Evolutionary conservation across 1,140 invertebrate genomes (phyloP), one percentile per base, ranked within the genome.

Genomic region (Ceratitis capitata): DNA sequence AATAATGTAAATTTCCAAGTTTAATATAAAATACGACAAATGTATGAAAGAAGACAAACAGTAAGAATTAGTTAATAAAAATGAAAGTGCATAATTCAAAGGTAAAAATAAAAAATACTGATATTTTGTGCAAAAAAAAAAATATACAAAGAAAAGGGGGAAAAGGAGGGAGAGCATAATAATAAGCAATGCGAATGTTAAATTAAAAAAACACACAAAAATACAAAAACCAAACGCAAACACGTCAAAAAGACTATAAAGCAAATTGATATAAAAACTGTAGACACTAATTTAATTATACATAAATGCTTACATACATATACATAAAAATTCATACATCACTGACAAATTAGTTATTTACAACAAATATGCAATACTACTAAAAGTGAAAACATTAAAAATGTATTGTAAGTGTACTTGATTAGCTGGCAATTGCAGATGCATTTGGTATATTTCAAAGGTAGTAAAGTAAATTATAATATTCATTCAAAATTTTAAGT

Each of bases 41-140:
- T 4, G 61, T 35, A 45, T 45, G 23, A 78, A 23, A n/a, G 29
- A 32, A n/a, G 26, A 78, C 45, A 78, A 35, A 45, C 10, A 78
- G 23, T 47, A 12, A 78, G 9, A 78, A n/a, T 23, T 78, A 78
- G 61, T 69, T 69, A 78, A 78, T 45, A 78, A 19, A 78, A 78
- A 45, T 42, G n/a, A 78, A 47, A 26, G 23, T 45, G 39, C 23
- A 45, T n/a, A 78, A 69, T 69, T 78, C 3, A 74, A 19, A 64
- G 4, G n/a, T 0, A 61, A 16, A 1, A 45, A 45, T 7, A 78
- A 39, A 6, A 45, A 7, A 23, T n/a, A 78, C 45, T 23, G 35
- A 78, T 74, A 74, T 74, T 74, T 74, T 74, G 35, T 74, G 69
- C 69, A 78, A n/a, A 78, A 9, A 26, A 78, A 78, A n/a, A 78